Evolutionary conservation across 37 sponge, comb jelly and placozoan species (phyloP).

Genomic region (Dysidea cf. avara): DNA sequence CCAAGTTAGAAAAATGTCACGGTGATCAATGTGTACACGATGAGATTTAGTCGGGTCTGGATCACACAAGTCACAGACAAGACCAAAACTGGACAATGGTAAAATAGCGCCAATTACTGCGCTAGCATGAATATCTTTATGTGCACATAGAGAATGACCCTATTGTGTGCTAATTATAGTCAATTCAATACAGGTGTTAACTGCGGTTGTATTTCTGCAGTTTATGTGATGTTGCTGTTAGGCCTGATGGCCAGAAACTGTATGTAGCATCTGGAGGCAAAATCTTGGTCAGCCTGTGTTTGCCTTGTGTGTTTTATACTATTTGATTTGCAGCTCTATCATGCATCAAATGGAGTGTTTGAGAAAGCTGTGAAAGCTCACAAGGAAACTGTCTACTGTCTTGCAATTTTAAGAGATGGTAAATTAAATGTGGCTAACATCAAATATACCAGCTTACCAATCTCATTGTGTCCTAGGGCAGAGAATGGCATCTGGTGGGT

Average conservation of each 20-base stretch:
- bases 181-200: background rate
- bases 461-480: too few species aligned
- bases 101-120: too few species aligned
- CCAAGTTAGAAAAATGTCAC: too few species aligned
- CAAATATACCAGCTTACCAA: too few species aligned
- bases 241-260: conserved; percentile 79
- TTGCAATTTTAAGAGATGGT: conserved; percentile 83
- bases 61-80: too few species aligned
- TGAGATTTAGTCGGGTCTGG: background rate
- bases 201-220: conserved; percentile 19
- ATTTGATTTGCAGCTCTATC: conserved; percentile 44
- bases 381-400: conserved; percentile 87
- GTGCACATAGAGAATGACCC: background rate
- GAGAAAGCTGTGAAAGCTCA: conserved; percentile 79
- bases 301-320: background rate
- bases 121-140: background rate
- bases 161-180: background rate
- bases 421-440: background rate
- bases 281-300: conserved; percentile 51
- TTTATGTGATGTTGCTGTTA: conserved; percentile 79
- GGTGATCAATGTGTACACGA: background rate
- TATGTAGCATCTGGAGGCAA: conserved; percentile 63
- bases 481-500: conserved; percentile 82
- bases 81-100: conserved; percentile 1
- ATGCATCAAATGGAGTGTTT: conserved; percentile 65